These are phyloP conservation scores for Phataginus tetradactyla DNA, from an alignment of 2,797 vertebrate genomes.

Conservation along the genomic window DNA sequence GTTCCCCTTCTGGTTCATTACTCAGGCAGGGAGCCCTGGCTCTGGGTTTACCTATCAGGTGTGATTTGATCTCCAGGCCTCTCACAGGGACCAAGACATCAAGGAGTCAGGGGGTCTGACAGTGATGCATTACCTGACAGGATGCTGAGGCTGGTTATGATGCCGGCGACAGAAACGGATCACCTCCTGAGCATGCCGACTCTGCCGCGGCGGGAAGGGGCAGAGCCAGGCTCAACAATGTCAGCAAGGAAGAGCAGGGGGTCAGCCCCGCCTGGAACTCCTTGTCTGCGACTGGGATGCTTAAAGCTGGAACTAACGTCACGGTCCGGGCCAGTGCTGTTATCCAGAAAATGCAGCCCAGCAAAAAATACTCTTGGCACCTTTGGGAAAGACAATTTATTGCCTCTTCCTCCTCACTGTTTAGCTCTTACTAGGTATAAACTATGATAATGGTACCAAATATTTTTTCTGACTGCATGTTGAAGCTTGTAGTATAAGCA, in stretches of 20 bases:
- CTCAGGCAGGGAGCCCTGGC: background rate
- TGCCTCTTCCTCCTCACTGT: background rate
- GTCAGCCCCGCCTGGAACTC: background rate
- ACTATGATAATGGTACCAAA: background rate
- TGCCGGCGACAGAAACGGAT: slow-evolving; percentile 61
- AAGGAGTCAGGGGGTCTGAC: slow-evolving; percentile 73
- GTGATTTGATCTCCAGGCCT: slow-evolving; percentile 40
- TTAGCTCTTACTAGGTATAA: background rate
- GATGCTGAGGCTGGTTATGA: slow-evolving; percentile 58
- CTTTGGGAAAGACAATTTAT: background rate
- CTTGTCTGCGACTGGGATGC: background rate
- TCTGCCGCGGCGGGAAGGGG: background rate
- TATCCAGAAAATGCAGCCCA: background rate
- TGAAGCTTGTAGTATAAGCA: background rate
- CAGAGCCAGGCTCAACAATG: fast-evolving
- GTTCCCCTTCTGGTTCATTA: background rate
- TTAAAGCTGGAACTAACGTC: background rate
- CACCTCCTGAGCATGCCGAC: slow-evolving; percentile 66
- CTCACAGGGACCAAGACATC: slow-evolving; percentile 65
- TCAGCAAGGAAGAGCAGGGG: slow-evolving; percentile 20
- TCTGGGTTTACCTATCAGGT: background rate
- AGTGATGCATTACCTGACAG: slow-evolving; percentile 61
- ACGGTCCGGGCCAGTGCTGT: background rate
- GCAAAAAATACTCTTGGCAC: background rate
- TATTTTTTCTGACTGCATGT: background rate